Evolutionary conservation across 1,140 invertebrate genomes (phyloP).

Genomic region (Trissolcus basalis): DNA sequence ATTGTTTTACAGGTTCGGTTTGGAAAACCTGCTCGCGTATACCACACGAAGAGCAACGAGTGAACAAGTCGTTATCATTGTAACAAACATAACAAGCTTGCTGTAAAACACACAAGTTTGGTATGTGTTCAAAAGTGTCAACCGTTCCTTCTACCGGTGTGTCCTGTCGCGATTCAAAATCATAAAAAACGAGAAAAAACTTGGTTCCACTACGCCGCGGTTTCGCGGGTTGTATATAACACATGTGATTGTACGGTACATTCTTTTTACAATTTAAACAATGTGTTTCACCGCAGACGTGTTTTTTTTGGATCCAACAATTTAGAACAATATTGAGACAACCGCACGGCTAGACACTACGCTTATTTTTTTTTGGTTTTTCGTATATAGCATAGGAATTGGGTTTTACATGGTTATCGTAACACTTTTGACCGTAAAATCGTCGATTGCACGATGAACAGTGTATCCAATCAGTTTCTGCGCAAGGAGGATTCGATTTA

Average conservation of each 20-base stretch:
- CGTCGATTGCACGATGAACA: too few relatives aligned
- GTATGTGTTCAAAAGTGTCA: conserved; percentile 7
- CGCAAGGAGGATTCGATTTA: too few relatives aligned
- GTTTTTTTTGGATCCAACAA: too few relatives aligned
- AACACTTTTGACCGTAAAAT: too few relatives aligned
- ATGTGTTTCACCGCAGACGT: too few relatives aligned
- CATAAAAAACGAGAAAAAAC: conserved; percentile 20
- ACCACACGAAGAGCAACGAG: conserved; percentile 9
- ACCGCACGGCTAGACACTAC: too few relatives aligned
- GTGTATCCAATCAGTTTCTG: too few relatives aligned
- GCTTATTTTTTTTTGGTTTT: too few relatives aligned
- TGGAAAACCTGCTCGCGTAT: conserved; percentile 23
- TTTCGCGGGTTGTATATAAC: too few relatives aligned
- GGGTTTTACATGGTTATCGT: too few relatives aligned
- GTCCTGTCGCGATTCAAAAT: conserved; percentile 33
- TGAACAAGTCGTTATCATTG: not conserved
- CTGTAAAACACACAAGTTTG: conserved; percentile 30
- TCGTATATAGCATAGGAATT: too few relatives aligned
- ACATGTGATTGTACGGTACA: not conserved
- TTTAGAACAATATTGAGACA: too few relatives aligned
- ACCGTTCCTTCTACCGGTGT: not conserved
- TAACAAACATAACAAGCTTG: conserved; percentile 17
- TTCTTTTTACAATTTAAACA: conserved; percentile 6
- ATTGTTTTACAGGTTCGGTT: conserved; percentile 10
- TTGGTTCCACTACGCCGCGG: not conserved